Conservation (phyloP, 2,113 vertebrate species). For the Passerina amoena region DNA sequence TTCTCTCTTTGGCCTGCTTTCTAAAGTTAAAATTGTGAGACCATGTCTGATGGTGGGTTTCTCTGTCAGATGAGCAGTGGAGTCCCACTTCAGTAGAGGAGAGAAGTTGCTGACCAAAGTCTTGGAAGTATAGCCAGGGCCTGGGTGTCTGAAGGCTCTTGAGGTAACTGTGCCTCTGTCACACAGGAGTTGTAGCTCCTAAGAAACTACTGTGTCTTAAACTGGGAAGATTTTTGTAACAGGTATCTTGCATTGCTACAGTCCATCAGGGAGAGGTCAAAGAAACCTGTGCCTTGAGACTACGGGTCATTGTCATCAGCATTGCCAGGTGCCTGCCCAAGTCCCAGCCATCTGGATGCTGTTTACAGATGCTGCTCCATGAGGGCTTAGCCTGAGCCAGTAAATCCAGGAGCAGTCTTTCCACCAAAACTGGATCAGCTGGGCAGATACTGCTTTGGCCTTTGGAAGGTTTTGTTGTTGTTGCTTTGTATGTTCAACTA, state of each 20-base stretch:
- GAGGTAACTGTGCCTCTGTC: not conserved
- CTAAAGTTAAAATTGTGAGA: not conserved
- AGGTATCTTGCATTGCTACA: not conserved
- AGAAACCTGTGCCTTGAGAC: fast-evolving
- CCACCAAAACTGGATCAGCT: not conserved
- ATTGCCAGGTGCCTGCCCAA: not conserved
- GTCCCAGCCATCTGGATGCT: not conserved
- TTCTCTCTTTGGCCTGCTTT: not conserved
- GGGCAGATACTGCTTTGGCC: not conserved
- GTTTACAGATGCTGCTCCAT: fast-evolving
- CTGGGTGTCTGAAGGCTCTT: not conserved
- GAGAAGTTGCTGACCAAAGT: not conserved
- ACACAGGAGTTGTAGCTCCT: not conserved
- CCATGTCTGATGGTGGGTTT: not conserved
- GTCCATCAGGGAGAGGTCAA: not conserved
- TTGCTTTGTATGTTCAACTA: not conserved
- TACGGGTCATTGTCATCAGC: not conserved
- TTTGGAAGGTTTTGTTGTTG: not conserved
- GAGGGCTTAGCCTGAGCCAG: not conserved
- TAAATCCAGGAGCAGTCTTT: not conserved
- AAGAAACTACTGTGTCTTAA: not conserved
- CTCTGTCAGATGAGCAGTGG: not conserved
- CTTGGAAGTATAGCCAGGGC: not conserved
- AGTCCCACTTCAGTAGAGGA: not conserved
- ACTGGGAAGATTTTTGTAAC: not conserved